Conservation (phyloP, 2,888 invertebrate species). For the Cryptocephalus moraei region DNA sequence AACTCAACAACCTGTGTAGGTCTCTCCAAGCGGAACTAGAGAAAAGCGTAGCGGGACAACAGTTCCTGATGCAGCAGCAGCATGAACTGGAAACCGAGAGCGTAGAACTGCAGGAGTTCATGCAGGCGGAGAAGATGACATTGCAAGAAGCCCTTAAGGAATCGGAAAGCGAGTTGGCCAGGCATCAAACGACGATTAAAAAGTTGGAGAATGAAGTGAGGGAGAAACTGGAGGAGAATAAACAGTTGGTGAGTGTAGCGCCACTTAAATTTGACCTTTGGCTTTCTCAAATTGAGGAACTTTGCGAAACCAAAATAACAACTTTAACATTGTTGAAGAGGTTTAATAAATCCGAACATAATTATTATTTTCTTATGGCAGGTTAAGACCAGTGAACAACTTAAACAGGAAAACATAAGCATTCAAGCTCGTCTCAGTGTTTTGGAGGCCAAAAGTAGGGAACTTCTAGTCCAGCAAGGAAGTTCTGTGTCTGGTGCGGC, state of each 20-base stretch:
- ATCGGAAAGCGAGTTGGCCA: constrained; percentile 53
- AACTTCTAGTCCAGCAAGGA: constrained; percentile 56
- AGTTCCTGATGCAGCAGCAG: constrained; percentile 60
- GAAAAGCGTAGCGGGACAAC: constrained; percentile 56
- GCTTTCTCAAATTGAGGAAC: too few species aligned
- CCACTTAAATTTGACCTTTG: background rate
- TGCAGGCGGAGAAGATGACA: constrained; percentile 75
- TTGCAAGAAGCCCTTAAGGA: constrained; percentile 71
- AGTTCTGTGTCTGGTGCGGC: constrained; percentile 60
- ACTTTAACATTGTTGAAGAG: too few species aligned
- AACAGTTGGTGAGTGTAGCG: constrained; percentile 46
- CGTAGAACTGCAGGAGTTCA: constrained; percentile 75
- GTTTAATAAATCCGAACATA: too few species aligned
- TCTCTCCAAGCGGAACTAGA: constrained; percentile 62
- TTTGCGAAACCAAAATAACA: too few species aligned
- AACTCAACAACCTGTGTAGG: constrained; percentile 58
- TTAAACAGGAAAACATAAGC: constrained; percentile 58
- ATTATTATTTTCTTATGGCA: constrained; percentile 1
- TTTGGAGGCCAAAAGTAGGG: constrained; percentile 52
- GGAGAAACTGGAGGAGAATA: constrained; percentile 63
- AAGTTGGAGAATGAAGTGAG: constrained; percentile 48
- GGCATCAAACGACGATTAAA: constrained; percentile 26
- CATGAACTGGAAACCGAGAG: constrained; percentile 71
- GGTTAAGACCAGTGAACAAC: constrained; percentile 64
- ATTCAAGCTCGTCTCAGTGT: constrained; percentile 54